phyloP scores from a whole-genome alignment of 2,888 invertebrate genomes.

The Kuschelorhynchus macadamiae region DNA sequence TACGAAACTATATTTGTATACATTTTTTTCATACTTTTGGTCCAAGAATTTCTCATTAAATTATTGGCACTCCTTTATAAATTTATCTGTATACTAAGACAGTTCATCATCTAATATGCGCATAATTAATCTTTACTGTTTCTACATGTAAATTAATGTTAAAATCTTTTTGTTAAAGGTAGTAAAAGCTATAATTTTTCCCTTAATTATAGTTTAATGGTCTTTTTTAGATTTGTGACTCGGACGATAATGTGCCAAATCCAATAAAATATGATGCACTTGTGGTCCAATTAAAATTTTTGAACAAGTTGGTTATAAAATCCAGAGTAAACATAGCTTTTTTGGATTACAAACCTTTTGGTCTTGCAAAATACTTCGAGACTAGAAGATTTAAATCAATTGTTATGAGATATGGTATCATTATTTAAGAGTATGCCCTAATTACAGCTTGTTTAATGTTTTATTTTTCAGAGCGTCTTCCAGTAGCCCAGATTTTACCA shows the following conservation, averaged over 20 bases:
- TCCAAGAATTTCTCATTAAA: too few relatives aligned
- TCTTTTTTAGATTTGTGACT: conserved; percentile 47
- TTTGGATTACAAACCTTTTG: conserved; percentile 51
- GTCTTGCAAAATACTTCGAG: conserved; percentile 53
- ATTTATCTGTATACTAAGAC: too few relatives aligned
- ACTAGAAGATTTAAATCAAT: conserved; percentile 48
- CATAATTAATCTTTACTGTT: too few relatives aligned
- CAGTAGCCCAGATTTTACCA: conserved; percentile 25
- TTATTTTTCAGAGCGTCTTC: conserved; percentile 37
- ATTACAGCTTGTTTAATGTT: neutral
- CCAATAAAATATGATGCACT: conserved; percentile 49
- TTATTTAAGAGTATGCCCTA: neutral
- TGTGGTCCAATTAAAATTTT: conserved; percentile 47
- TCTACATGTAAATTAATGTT: too few relatives aligned
- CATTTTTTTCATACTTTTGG: too few relatives aligned
- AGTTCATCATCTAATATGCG: too few relatives aligned
- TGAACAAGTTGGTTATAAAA: conserved; percentile 54
- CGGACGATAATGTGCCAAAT: conserved; percentile 33
- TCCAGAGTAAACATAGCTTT: conserved; percentile 51
- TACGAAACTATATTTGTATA: too few relatives aligned
- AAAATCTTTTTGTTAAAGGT: too few relatives aligned
- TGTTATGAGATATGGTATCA: conserved; percentile 44
- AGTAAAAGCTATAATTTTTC: too few relatives aligned
- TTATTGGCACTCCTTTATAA: too few relatives aligned
- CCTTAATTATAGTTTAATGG: too few relatives aligned